These are phyloP conservation scores for Meles meles DNA, from an alignment of 2,113 vertebrate genomes.

Conservation along the genomic window DNA sequence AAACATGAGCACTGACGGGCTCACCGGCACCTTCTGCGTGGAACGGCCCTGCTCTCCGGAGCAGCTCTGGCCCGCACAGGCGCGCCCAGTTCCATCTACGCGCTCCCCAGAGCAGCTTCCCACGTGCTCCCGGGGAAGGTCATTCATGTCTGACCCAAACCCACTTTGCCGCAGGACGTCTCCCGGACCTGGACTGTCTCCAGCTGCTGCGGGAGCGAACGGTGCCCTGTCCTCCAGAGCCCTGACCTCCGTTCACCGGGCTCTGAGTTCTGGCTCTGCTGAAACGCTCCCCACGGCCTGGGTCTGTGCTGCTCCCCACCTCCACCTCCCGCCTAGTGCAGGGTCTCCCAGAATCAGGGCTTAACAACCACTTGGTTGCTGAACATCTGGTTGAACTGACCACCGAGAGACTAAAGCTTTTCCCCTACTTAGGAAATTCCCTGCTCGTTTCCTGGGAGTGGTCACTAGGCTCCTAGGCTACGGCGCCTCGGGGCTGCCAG, in stretches of 20 bases:
- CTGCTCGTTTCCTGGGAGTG: not conserved
- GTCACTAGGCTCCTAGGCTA: not conserved
- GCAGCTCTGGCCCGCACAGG: not conserved
- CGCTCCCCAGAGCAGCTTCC: not conserved
- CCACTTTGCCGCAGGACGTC: not conserved
- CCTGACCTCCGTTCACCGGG: not conserved
- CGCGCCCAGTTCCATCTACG: not conserved
- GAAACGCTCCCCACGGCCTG: not conserved
- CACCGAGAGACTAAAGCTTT: not conserved
- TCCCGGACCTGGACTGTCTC: fast-evolving
- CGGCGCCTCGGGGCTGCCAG: not conserved
- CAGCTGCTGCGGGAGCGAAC: not conserved
- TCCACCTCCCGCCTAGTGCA: fast-evolving
- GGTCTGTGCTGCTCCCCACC: fast-evolving
- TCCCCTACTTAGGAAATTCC: no score
- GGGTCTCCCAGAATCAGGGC: not conserved
- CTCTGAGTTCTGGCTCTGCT: not conserved
- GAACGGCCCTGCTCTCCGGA: no score
- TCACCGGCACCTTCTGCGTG: fast-evolving
- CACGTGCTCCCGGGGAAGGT: not conserved
- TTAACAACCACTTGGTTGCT: no score
- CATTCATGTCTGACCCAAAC: not conserved
- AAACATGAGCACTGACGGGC: fast-evolving
- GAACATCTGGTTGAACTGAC: not conserved
- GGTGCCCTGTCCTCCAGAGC: not conserved